A percentile compares a stretch with the other conserved stretches of the same genome.
phyloP scores from a whole-genome alignment of 2,113 vertebrate genomes.

The Lophochroa leadbeateri region DNA sequence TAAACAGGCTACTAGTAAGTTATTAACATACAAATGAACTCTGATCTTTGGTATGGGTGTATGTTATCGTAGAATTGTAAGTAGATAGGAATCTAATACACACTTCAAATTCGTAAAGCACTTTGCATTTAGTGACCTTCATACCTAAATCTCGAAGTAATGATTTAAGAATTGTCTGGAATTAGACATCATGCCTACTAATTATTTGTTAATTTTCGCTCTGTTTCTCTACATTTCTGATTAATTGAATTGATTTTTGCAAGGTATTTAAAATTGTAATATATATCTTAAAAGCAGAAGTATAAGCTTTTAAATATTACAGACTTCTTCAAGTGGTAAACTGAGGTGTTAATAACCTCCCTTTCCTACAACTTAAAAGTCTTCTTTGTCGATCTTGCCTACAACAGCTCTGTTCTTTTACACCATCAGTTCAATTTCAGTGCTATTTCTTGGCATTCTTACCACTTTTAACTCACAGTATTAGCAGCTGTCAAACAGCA shows the following conservation, averaged over 20 bases:
- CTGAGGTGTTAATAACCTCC: not conserved
- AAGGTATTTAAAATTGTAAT: not conserved
- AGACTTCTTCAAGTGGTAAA: not conserved
- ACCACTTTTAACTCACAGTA: not conserved
- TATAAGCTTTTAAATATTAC: not conserved
- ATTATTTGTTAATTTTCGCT: not conserved
- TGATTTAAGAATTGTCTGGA: not conserved
- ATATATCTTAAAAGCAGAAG: not conserved
- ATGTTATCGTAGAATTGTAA: not conserved
- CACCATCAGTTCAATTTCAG: not conserved
- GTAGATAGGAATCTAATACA: not conserved
- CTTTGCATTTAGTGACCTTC: not conserved
- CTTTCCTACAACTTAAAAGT: not conserved
- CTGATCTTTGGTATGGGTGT: not conserved
- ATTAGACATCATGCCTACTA: not conserved
- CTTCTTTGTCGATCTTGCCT: not conserved
- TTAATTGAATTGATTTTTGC: not conserved
- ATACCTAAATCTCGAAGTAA: not conserved
- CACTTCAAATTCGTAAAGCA: not conserved
- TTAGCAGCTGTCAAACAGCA: not conserved
- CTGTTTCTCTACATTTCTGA: not conserved
- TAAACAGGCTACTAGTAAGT: not conserved
- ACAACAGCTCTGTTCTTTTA: not conserved
- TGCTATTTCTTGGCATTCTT: not conserved
- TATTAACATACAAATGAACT: not conserved